Base-by-base conservation (phyloP, 2,888 invertebrate genomes). In the Chirona hameri region DNA sequence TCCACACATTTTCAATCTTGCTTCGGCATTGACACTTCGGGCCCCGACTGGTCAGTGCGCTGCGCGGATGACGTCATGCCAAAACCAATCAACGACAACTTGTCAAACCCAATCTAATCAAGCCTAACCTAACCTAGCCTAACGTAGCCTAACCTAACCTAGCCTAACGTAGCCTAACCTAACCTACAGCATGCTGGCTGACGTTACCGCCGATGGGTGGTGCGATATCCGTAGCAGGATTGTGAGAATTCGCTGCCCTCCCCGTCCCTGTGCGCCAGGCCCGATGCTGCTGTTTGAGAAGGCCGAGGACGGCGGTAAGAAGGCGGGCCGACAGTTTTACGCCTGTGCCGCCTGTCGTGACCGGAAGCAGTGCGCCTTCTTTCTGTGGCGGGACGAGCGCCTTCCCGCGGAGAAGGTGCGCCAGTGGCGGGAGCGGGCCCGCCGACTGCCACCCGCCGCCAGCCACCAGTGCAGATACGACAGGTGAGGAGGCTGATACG, bases 311-410 rank as follows among this genome's bases (percentile, higher is more conserved):
- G n/a, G 39, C 39, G 39, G 24, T n/a, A 48, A n/a, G 18, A 82
- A 81, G 29, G 55, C 81, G 72, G 81, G 83, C 39, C 81, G 83
- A 0, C 57, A 79, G 52, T 84, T 82, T 57, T 84, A 83, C 83
- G 83, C 84, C 12, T 84, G 84, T 57, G 82, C 84, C 24, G 83
- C 84, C 21, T 84, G 84, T 46, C 76, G 84, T 21, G 83, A 84
- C 82, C 76, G 79, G 15, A 83, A 82, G 55, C 82, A 82, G n/a
- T 84, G 84, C 80, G 31, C 82, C 57, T 84, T 83, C 82, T 84
- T 82, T 79, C 83, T 83, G 27, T 83, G 82, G 83, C 83, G 82
- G 4, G 83, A 84, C 60, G 79, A 83, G 79, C 82, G 82, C 15
- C 76, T 82, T 21, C 29, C 82, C 2, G 52, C 82, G 29, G 76